These are phyloP conservation scores for Drosophila parabipectinata DNA, from an alignment of 1,140 invertebrate genomes.

Conservation along the genomic window DNA sequence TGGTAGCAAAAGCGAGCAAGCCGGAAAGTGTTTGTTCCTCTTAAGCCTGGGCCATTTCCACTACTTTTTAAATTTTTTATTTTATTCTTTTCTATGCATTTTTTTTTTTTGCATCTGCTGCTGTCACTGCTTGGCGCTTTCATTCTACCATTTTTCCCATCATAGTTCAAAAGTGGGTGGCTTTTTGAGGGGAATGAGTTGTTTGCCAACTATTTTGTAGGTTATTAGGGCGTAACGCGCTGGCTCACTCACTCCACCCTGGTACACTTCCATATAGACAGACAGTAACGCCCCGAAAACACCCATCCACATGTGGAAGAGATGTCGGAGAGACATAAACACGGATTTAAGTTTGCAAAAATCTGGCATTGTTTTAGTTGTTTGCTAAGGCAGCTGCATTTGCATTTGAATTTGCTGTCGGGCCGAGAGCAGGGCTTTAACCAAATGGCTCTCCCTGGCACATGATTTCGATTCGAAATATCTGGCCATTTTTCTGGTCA, in stretches of 20 bases:
- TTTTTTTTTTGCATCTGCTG: constrained; percentile 25
- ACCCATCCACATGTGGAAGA: constrained; percentile 10
- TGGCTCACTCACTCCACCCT: constrained; percentile 25
- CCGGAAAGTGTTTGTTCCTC: constrained; percentile 40
- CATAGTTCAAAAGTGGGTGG: constrained; percentile 58
- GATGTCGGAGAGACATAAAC: constrained; percentile 41
- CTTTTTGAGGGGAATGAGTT: constrained; percentile 29
- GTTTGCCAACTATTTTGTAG: constrained; percentile 81
- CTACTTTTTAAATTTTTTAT: constrained; percentile 23
- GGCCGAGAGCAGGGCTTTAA: not conserved
- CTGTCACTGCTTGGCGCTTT: constrained; percentile 33
- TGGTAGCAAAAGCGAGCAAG: constrained; percentile 11
- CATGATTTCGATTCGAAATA: constrained; percentile 15
- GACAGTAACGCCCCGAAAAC: constrained; percentile 31
- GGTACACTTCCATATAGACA: constrained; percentile 29
- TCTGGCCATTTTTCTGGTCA: constrained; percentile 5
- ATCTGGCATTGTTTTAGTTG: constrained; percentile 53
- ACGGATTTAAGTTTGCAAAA: constrained; percentile 64
- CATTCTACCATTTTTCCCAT: constrained; percentile 62
- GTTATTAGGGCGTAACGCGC: constrained; percentile 77
- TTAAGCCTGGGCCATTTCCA: constrained; percentile 28
- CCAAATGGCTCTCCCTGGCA: constrained; percentile 25
- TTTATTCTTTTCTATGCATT: not conserved
- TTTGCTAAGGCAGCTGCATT: constrained; percentile 41
- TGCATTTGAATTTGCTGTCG: constrained; percentile 35